Conservation (phyloP, 2,113 vertebrate species). For the Paralichthys olivaceus region DNA sequence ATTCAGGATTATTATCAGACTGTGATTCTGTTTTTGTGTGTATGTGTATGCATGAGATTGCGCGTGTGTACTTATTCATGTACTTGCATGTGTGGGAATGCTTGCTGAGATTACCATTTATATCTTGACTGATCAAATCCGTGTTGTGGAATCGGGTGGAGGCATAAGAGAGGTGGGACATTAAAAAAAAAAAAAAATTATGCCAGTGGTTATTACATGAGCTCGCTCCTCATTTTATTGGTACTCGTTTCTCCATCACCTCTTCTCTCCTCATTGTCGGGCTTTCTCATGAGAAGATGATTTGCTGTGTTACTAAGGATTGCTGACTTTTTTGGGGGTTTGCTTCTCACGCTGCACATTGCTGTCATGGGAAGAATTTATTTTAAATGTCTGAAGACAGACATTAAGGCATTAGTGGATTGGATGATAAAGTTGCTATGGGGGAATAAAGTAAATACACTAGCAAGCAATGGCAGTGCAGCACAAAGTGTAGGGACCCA, state of each 20-base stretch:
- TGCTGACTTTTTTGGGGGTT: conserved; percentile 6
- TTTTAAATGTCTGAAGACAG: conserved; percentile 13
- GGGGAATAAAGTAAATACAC: conserved; percentile 9
- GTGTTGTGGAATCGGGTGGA: conserved; percentile 61
- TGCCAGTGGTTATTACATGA: conserved; percentile 49
- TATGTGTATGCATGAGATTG: conserved; percentile 62
- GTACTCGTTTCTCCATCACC: conserved; percentile 18
- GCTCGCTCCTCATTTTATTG: conserved; percentile 49
- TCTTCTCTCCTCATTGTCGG: conserved; percentile 7
- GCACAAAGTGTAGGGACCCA: not conserved
- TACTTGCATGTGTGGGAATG: conserved; percentile 56
- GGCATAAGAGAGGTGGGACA: conserved; percentile 55
- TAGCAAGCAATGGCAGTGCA: not conserved
- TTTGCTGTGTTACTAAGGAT: conserved; percentile 1
- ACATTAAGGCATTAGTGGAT: conserved; percentile 12
- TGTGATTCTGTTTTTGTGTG: conserved; percentile 68
- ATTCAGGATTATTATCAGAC: conserved; percentile 66
- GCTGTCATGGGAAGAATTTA: not conserved
- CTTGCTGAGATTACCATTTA: conserved; percentile 62
- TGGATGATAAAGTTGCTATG: conserved; percentile 8
- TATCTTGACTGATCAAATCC: conserved; percentile 71
- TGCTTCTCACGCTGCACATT: conserved; percentile 2
- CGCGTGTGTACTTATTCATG: conserved; percentile 43
- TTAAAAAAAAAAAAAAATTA: conserved; percentile 36
- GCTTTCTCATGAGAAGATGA: conserved; percentile 25